Evolutionary conservation across 2,888 invertebrate species (phyloP).

Genomic region (Pantelozetes paolii): DNA sequence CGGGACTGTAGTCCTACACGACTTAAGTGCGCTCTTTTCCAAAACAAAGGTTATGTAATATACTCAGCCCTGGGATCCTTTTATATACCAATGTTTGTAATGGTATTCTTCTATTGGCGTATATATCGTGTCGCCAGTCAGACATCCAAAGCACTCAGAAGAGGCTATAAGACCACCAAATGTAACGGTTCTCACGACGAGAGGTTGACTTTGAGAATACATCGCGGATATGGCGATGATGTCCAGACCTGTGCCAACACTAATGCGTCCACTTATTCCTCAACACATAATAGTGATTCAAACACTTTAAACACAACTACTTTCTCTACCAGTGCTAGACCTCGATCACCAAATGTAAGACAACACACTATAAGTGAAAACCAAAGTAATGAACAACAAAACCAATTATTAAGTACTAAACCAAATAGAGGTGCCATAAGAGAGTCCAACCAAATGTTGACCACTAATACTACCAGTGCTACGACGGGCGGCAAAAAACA

Average conservation of each 20-base stretch:
- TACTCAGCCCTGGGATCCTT: constrained; percentile 97
- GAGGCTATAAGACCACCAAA: constrained; percentile 50
- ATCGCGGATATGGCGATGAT: constrained; percentile 62
- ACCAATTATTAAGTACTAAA: background rate
- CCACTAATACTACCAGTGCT: background rate
- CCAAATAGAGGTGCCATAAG: constrained; percentile 49
- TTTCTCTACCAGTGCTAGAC: constrained; percentile 24
- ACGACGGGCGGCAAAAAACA: constrained; percentile 9
- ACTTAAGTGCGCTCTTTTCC: constrained; percentile 79
- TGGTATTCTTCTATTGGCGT: constrained; percentile 96
- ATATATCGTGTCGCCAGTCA: constrained; percentile 80
- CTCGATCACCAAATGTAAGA: constrained; percentile 17
- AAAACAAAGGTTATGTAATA: constrained; percentile 90
- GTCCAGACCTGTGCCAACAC: background rate
- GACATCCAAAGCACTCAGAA: constrained; percentile 50
- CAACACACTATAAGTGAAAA: background rate
- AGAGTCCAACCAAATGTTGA: constrained; percentile 50
- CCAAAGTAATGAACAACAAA: constrained; percentile 33
- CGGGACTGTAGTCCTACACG: constrained; percentile 15
- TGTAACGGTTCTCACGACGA: constrained; percentile 64
- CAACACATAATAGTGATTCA: constrained; percentile 15
- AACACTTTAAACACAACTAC: constrained; percentile 18
- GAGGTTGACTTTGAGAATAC: constrained; percentile 82
- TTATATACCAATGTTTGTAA: constrained; percentile 95
- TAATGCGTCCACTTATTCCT: constrained; percentile 7